phyloP scores from a whole-genome alignment of 2,888 invertebrate genomes.

The Gortyna flavago region DNA sequence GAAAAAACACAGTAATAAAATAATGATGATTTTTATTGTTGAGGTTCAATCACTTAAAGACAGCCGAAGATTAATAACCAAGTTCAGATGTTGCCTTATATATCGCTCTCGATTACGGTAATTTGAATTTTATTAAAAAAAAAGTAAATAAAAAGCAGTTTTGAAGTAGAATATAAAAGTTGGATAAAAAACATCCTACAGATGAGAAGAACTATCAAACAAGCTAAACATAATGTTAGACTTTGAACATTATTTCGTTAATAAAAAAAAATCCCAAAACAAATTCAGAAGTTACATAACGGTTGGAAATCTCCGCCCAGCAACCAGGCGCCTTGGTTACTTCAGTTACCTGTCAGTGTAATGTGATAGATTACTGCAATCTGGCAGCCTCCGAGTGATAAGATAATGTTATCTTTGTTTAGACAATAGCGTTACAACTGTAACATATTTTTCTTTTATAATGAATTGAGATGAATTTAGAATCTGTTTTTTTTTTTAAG shows the following conservation, averaged over 20 bases:
- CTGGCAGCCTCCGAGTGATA: constrained; percentile 58
- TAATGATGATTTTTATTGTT: not conserved
- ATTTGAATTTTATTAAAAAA: not conserved
- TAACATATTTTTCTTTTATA: constrained; percentile 30
- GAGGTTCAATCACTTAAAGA: not conserved
- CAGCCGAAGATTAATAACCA: not conserved
- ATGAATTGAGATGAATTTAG: constrained; percentile 11
- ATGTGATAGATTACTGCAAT: constrained; percentile 57
- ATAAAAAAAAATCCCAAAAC: not conserved
- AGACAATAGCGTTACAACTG: constrained; percentile 44
- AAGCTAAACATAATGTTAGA: not conserved
- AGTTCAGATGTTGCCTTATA: not conserved
- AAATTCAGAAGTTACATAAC: constrained; percentile 40
- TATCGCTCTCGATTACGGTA: not conserved
- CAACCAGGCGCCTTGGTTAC: constrained; percentile 43
- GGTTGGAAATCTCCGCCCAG: constrained; percentile 36
- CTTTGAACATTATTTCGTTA: not conserved
- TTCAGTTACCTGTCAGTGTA: constrained; percentile 50
- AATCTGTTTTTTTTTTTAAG: not conserved
- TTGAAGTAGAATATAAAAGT: not conserved
- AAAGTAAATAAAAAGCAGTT: not conserved
- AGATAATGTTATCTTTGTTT: constrained; percentile 60
- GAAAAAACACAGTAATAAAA: constrained; percentile 4
- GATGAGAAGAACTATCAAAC: too few relatives aligned
- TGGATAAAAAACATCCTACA: not conserved